A percentile compares a stretch with the other conserved stretches of the same genome.
phyloP scores from a whole-genome alignment of 2,797 vertebrate species.

The Phoxinus dragarum region DNA sequence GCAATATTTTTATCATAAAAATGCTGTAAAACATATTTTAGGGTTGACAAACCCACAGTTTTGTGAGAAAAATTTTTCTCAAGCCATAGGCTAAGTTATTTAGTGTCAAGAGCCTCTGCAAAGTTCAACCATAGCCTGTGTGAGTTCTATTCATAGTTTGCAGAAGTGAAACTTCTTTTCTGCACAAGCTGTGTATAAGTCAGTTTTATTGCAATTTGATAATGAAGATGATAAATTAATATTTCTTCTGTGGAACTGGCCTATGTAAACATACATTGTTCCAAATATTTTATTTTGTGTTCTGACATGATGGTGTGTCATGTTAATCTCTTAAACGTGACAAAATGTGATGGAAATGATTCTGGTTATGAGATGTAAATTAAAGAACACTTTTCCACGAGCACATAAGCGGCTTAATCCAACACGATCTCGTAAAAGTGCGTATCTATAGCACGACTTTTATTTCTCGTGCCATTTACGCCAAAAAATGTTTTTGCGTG shows the following conservation, averaged over 20 bases:
- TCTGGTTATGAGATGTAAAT: not conserved
- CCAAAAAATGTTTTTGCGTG: too few species aligned
- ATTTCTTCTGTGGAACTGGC: not conserved
- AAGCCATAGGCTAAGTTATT: not conserved
- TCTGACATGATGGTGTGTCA: not conserved
- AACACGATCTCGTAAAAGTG: too few species aligned
- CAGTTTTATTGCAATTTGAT: not conserved
- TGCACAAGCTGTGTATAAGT: not conserved
- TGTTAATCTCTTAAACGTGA: not conserved
- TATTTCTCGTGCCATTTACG: too few species aligned
- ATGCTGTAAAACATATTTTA: not conserved
- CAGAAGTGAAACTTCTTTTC: conserved; percentile 54
- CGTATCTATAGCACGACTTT: too few species aligned
- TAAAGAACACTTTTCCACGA: not conserved
- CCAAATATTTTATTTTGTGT: not conserved
- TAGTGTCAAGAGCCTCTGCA: not conserved
- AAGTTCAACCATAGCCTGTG: not conserved
- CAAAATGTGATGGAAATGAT: not conserved
- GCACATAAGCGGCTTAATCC: not conserved
- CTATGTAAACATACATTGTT: not conserved
- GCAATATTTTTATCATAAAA: not conserved
- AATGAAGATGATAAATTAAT: not conserved
- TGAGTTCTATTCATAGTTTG: conserved; percentile 38
- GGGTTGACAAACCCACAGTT: not conserved
- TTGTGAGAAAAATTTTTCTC: not conserved